Conservation (phyloP, 2,888 invertebrate species). For the Ochropacha duplaris region DNA sequence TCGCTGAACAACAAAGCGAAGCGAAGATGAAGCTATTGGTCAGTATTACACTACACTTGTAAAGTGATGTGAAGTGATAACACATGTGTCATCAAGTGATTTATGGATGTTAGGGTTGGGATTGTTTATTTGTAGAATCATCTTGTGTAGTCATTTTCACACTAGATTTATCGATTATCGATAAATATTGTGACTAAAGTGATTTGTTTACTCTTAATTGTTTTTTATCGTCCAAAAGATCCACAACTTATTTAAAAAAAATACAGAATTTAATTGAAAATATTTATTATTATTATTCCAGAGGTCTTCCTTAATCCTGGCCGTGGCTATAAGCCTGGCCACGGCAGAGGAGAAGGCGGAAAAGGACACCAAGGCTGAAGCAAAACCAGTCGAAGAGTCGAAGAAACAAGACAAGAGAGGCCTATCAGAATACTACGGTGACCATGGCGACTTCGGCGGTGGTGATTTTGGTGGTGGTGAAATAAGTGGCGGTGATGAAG, state of each 20-base stretch:
- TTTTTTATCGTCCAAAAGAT: no score
- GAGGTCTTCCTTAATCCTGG: conserved; percentile 77
- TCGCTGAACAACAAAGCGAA: conserved; percentile 74
- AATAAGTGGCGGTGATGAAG: conserved; percentile 34
- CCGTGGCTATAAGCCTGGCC: conserved; percentile 80
- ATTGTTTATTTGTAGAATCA: not conserved
- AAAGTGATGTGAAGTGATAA: conserved; percentile 29
- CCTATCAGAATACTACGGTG: conserved; percentile 76
- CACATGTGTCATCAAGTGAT: conserved; percentile 14
- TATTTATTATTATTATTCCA: conserved; percentile 45
- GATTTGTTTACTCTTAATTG: not conserved
- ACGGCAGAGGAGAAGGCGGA: conserved; percentile 81
- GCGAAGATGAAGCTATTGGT: conserved; percentile 81
- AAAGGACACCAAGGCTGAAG: conserved; percentile 72
- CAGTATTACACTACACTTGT: conserved; percentile 52
- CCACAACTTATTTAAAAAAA: no score
- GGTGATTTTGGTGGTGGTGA: conserved; percentile 31
- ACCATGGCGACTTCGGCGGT: conserved; percentile 50
- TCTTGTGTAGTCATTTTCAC: not conserved
- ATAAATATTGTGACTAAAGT: not conserved
- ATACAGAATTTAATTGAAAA: not conserved
- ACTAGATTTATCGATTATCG: not conserved
- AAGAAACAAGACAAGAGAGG: conserved; percentile 84
- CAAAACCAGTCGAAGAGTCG: conserved; percentile 64
- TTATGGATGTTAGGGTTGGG: not conserved